A percentile compares a stretch with the other conserved stretches of the same genome.
Evolutionary conservation across 2,797 vertebrate species (phyloP).

Genomic region (Chelmon rostratus): DNA sequence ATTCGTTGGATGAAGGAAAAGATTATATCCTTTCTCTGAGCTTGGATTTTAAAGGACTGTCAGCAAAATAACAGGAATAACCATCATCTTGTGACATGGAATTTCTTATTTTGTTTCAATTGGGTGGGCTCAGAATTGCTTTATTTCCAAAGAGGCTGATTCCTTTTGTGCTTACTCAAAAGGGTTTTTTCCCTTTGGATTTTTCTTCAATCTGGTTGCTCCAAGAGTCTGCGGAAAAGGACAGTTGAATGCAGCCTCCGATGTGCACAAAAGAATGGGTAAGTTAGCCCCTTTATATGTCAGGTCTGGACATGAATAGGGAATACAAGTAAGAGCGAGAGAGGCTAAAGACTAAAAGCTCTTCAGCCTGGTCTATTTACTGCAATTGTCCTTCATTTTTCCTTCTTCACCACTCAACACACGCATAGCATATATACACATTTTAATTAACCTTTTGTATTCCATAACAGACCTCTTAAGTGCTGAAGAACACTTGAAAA

Average conservation of each 20-base stretch:
- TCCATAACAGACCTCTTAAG: neutral
- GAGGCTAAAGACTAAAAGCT: constrained; percentile 76
- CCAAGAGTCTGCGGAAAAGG: constrained; percentile 92
- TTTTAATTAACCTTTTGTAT: constrained; percentile 30
- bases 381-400: constrained; percentile 69
- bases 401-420: constrained; percentile 25
- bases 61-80: constrained; percentile 70
- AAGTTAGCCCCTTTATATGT: constrained; percentile 92
- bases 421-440: constrained; percentile 25
- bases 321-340: constrained; percentile 75
- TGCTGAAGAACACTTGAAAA: constrained; percentile 9
- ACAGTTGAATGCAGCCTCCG: constrained; percentile 99
- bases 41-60: constrained; percentile 75
- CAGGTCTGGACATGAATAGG: constrained; percentile 85
- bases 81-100: constrained; percentile 85
- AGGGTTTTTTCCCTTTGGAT: constrained; percentile 92
- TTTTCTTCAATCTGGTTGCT: constrained; percentile 94
- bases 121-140: constrained; percentile 84
- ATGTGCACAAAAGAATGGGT: constrained; percentile 99
- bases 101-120: constrained; percentile 86
- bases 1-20: constrained; percentile 72
- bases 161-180: constrained; percentile 89
- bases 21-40: constrained; percentile 61
- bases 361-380: constrained; percentile 71
- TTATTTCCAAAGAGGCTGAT: constrained; percentile 85